Evolutionary conservation across 2,888 invertebrate genomes (phyloP).

Genomic region (Tetragnatha montana): DNA sequence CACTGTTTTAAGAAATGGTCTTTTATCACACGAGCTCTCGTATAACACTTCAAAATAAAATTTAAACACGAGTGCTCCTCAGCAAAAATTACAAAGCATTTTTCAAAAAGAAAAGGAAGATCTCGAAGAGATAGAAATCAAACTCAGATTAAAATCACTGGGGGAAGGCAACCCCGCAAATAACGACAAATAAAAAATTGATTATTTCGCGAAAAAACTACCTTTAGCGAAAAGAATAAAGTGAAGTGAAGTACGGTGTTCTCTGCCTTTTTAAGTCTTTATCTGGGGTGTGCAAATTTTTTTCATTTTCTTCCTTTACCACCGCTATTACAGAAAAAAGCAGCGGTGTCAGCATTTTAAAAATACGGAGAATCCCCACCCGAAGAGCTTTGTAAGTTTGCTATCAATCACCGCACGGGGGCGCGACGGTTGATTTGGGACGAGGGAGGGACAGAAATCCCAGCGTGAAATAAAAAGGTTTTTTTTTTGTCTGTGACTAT

Average conservation of each 20-base stretch:
- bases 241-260: slow-evolving; percentile 45
- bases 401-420: slow-evolving; percentile 67
- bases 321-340: slow-evolving; percentile 31
- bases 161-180: slow-evolving; percentile 6
- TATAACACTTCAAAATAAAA: not conserved
- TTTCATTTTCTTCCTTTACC: slow-evolving; percentile 23
- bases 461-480: not conserved
- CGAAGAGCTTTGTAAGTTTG: slow-evolving; percentile 62
- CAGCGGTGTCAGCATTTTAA: slow-evolving; percentile 61
- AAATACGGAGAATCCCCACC: slow-evolving; percentile 39
- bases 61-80: not conserved
- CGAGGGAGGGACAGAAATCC: not conserved
- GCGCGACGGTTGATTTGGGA: slow-evolving; percentile 31
- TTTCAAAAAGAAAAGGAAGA: not conserved
- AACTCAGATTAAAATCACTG: slow-evolving; percentile 42
- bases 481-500: not conserved
- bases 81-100: not conserved
- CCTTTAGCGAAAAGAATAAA: slow-evolving; percentile 28
- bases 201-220: slow-evolving; percentile 54
- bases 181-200: slow-evolving; percentile 37
- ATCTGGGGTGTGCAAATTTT: slow-evolving; percentile 42
- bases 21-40: no score
- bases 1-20: no score
- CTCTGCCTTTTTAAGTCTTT: slow-evolving; percentile 62
- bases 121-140: slow-evolving; percentile 13